phyloP scores from a whole-genome alignment of 2,888 invertebrate species.

The Limenitis camilla region DNA sequence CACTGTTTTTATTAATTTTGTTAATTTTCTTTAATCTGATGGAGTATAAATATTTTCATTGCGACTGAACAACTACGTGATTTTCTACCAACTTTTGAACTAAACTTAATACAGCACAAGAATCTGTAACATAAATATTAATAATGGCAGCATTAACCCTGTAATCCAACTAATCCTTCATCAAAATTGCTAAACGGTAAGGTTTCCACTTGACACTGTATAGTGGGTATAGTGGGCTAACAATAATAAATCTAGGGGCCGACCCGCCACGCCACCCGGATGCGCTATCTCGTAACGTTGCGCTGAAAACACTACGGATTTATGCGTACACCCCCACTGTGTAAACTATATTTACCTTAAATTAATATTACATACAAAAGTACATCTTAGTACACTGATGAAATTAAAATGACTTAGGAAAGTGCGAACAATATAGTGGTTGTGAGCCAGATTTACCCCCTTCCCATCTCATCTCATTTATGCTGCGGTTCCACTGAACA shows the following conservation, averaged over 20 bases:
- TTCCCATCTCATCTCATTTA: too few species aligned
- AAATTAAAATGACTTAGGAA: too few species aligned
- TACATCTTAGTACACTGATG: too few species aligned
- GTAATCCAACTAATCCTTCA: constrained; percentile 33
- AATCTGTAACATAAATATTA: background rate
- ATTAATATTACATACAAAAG: background rate
- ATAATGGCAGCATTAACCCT: constrained; percentile 1
- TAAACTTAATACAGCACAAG: background rate
- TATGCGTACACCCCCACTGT: constrained; percentile 17
- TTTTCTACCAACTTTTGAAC: too few species aligned
- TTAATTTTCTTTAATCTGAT: too few species aligned
- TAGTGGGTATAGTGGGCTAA: constrained; percentile 38
- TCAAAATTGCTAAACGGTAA: constrained; percentile 50
- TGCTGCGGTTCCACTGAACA: too few species aligned
- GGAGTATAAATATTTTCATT: too few species aligned
- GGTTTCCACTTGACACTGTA: constrained; percentile 43
- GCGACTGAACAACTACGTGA: too few species aligned
- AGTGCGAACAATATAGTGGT: too few species aligned
- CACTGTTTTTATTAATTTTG: too few species aligned
- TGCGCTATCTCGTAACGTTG: constrained; percentile 39
- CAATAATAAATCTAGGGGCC: constrained; percentile 52
- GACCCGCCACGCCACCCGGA: constrained; percentile 39
- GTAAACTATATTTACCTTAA: constrained; percentile 1
- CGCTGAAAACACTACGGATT: constrained; percentile 23
- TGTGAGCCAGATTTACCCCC: too few species aligned